A percentile compares a stretch with the other conserved stretches of the same genome.
These are phyloP conservation scores for Phortica variegata DNA, from an alignment of 1,140 invertebrate species.

Conservation along the genomic window DNA sequence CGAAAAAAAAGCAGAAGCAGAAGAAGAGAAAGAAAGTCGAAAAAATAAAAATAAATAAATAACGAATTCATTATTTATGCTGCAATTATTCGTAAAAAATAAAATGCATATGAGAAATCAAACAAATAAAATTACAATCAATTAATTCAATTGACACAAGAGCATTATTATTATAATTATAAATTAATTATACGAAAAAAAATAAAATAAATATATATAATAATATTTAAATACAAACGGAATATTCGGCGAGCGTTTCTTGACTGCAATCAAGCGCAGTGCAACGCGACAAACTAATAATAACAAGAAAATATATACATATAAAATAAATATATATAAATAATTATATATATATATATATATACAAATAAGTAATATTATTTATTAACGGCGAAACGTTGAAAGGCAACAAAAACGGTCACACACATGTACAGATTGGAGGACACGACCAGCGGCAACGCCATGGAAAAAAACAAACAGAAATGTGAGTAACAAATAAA, in stretches of 20 bases:
- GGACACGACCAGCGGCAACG: constrained; percentile 52
- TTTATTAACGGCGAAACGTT: constrained; percentile 1
- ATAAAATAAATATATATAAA: constrained; percentile 15
- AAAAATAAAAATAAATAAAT: constrained; percentile 15
- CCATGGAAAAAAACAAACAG: constrained; percentile 56
- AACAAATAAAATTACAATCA: too few relatives aligned
- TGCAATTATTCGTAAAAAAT: too few relatives aligned
- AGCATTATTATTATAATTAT: too few relatives aligned
- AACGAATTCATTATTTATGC: too few relatives aligned
- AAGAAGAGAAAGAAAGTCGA: constrained; percentile 2
- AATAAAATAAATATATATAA: constrained; percentile 15
- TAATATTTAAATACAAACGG: too few relatives aligned
- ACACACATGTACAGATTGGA: constrained; percentile 55
- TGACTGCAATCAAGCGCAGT: too few relatives aligned
- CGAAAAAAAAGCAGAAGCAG: constrained; percentile 11
- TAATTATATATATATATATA: constrained; percentile 20
- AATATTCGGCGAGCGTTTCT: too few relatives aligned
- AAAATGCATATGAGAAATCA: too few relatives aligned
- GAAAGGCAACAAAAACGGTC: constrained; percentile 25
- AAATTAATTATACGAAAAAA: constrained; percentile 16
- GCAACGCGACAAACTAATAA: constrained; percentile 5
- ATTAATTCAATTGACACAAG: constrained; percentile 12
- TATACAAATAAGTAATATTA: constrained; percentile 13
- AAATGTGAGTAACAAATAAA: constrained; percentile 41
- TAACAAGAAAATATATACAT: constrained; percentile 20